Evolutionary conservation across 2,888 invertebrate species (phyloP), one percentile per base, ranked within the genome.

Genomic region (Dione juno): DNA sequence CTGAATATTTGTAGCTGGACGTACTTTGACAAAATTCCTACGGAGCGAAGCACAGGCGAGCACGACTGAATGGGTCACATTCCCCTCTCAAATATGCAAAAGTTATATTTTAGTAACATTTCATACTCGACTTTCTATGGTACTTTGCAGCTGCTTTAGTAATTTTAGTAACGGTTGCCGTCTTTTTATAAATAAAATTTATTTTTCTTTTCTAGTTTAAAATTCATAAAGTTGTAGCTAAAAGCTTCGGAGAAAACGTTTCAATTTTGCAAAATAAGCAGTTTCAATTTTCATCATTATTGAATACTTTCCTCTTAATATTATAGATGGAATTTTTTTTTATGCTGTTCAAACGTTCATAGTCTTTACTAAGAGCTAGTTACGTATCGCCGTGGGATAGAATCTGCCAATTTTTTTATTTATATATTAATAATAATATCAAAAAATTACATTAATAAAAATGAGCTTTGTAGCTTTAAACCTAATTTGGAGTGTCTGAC

Each of bases 21-120:
- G 76, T 80, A 82, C 86, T 86, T 86, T 87, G 84, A 85, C 80
- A 85, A 89, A 86, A 88, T 89, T 87, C 88, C 84, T 78, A 58
- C 78, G 81, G 80, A 78, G 80, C 77, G 76, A 74, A 75, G 74
- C 75, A 77, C 77, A 77, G 79, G 78, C 80, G 79, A 79, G 76
- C 80, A 76, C 79, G 58, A 78, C 80, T 81, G 81, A 83, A 84
- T 83, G 81, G 81, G 81, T 80, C 79, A 76, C 82, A 88, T 88
- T 85, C 85, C 81, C 74, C 79, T 74, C 75, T 75, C 79, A 82
- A 84, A 83, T 83, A 84, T 84, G 84, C 82, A 80, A 79, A 80
- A 85, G 79, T 84, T 85, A 84, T 84, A 84, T 85, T 85, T 82
- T 75, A 82, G 78, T 75, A 76, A 76, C 76, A 78, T 77, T 77